Conservation (phyloP, 2,113 vertebrate species). For the Rousettus leschenaultii region DNA sequence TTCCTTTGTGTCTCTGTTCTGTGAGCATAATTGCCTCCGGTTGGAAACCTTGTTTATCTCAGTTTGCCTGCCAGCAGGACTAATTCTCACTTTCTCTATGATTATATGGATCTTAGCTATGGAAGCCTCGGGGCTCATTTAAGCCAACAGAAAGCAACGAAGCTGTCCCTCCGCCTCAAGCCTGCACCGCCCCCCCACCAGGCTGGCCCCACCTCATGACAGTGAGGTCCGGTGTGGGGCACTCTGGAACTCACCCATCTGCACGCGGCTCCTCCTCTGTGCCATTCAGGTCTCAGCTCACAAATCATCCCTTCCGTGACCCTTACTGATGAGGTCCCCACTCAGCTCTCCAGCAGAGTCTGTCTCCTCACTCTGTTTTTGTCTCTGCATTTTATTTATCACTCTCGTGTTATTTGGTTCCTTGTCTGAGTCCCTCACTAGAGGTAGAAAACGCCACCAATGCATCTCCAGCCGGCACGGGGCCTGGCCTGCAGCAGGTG, state of each 20-base stretch:
- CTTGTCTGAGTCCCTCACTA: neutral
- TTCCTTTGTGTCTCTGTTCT: neutral
- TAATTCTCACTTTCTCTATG: neutral
- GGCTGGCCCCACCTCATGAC: neutral
- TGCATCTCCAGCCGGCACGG: neutral
- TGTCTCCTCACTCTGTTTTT: neutral
- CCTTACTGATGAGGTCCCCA: neutral
- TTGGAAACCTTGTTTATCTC: neutral
- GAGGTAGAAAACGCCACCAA: neutral
- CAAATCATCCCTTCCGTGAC: neutral
- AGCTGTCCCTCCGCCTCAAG: accelerated
- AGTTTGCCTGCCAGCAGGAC: neutral
- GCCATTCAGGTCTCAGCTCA: neutral
- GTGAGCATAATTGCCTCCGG: neutral
- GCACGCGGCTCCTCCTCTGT: neutral
- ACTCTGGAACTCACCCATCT: too few relatives aligned
- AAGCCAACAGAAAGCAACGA: neutral
- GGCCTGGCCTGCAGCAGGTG: neutral
- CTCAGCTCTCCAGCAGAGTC: neutral
- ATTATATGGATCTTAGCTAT: neutral
- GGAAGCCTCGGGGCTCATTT: neutral
- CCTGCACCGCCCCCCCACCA: neutral
- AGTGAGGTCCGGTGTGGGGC: accelerated
- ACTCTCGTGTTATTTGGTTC: neutral
- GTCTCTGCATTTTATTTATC: neutral